Evolutionary conservation across 2,888 invertebrate species (phyloP), one percentile per base, ranked within the genome.

Genomic region (Cryptocheilus praepositus): DNA sequence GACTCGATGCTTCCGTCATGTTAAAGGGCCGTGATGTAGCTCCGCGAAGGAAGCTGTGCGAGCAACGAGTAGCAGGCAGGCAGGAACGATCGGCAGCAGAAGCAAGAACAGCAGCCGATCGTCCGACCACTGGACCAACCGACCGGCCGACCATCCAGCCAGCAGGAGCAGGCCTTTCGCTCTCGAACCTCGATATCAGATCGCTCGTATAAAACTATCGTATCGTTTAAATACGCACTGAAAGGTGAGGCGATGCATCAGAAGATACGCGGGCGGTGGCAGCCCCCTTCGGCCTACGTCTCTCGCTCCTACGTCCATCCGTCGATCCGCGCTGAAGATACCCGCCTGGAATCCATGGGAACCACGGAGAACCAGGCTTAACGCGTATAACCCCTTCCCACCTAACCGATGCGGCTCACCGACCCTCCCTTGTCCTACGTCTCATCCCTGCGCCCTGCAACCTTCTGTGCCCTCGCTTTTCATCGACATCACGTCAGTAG

Each of bases 161-260:
- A 71, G 79, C 73, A 70, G 36, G 60, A 70, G 54, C 54, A 67
- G 76, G 77, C 76, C 85, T 81, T 84, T 84, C 83, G 81, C 84
- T 84, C 84, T 84, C 80, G 80, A 83, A 83, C 72, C 72, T 71
- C 83, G 86, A 85, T 88, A 88, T 88, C 88, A 88, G 88, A 88
- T 88, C 88, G 86, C 85, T 84, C 86, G 88, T 88, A 87, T 88
- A 88, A 87, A 88, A 88, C 86, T 86, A 88, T 88, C 88, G 88
- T 88, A 88, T 88, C 88, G 88, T 88, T 88, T 88, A 88, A 88
- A 88, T 88, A 88, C 88, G 88, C 88, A 88, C 88, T 88, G 88
- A 88, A 88, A 88, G 88, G 88, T 88, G 88, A 88, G 88, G 88
- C 86, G 88, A 88, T 88, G 88, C 86, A 88, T 88, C 88, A 86